phyloP scores from a whole-genome alignment of 2,113 vertebrate genomes.

The Rhinogobius similis region DNA sequence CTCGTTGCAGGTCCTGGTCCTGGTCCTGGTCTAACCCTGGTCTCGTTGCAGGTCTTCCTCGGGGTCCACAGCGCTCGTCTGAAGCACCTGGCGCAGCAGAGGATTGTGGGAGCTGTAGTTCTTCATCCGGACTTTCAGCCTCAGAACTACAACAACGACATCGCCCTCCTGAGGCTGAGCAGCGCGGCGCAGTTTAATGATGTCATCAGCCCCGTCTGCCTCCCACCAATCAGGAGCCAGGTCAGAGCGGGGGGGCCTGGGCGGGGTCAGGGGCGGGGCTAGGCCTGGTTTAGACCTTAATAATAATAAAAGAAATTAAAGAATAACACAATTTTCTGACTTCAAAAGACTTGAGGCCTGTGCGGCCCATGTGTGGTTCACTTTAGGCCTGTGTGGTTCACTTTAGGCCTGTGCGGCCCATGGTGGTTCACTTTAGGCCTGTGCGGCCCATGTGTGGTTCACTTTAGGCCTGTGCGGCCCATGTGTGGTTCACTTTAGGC shows the following conservation, averaged over 20 bases:
- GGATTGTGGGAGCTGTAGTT: conserved; percentile 81
- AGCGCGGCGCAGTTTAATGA: conserved; percentile 77
- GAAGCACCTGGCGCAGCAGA: conserved; percentile 77
- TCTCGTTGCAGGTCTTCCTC: conserved; percentile 77
- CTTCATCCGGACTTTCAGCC: conserved; percentile 91
- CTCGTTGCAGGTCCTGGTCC: conserved; percentile 76
- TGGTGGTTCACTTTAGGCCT: no score
- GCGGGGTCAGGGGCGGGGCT: no score
- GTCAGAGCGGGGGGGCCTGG: conserved; percentile 16
- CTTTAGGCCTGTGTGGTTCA: no score
- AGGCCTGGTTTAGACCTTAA: neutral
- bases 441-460: no score
- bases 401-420: no score
- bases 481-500: no score
- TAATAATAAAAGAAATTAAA: no score
- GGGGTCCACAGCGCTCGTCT: conserved; percentile 83
- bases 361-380: no score
- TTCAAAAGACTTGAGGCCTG: no score
- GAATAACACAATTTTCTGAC: no score
- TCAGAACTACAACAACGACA: conserved; percentile 92
- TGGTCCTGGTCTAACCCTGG: neutral
- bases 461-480: no score
- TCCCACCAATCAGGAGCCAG: conserved; percentile 77
- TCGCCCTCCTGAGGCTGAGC: conserved; percentile 88
- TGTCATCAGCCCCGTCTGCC: conserved; percentile 84